Base-by-base conservation (phyloP, 2,797 vertebrate species). In the Chelidonichthys spinosus region DNA sequence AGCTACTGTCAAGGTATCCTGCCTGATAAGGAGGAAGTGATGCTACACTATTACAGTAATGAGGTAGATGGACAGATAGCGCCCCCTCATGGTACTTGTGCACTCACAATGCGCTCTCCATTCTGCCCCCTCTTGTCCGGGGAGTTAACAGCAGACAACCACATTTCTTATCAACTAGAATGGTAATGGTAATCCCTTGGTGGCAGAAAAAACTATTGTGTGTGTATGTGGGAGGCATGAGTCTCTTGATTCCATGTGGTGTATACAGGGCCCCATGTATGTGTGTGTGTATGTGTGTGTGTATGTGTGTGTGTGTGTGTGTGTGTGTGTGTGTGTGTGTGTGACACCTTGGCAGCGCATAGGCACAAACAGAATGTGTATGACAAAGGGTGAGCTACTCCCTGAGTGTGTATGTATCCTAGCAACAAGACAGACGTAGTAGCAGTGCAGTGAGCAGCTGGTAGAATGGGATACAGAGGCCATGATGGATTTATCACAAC, bases 391-490 rank as follows among this genome's bases (percentile, higher is more conserved):
- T 82, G 84, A 90, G 81, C 79, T 72, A 61, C 88, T 91, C 83
- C 75, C 80, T 40, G 77, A 86, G 78, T 82, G 81, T 87, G 81
- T 85, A 73, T 85, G 93, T 93, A 91, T 94, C 93, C 92, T 93
- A 93, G 93, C 92, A 94, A 94, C 92, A 85, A 84, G 87, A 84
- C 87, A 90, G 81, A 85, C 78, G 40, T 78, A 81, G 87, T 81
- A 82, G 81, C 89, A 81, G 83, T 81, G 80, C 85, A 84, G 90
- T 87, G 90, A 92, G 92, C 92, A 94, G 91, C 92, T 93, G 93
- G 92, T 86, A 90, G 87, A 83, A 87, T 60, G 74, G 90, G 87
- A 91, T 91, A 85, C 81, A 83, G 77, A 77, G 90, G 89, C 91
- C 90, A 88, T 84, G 84, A 93, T 84, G 86, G 91, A 89, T 92